Conservation (phyloP, 2,113 vertebrate species). For the Syngnathus scovelli region DNA sequence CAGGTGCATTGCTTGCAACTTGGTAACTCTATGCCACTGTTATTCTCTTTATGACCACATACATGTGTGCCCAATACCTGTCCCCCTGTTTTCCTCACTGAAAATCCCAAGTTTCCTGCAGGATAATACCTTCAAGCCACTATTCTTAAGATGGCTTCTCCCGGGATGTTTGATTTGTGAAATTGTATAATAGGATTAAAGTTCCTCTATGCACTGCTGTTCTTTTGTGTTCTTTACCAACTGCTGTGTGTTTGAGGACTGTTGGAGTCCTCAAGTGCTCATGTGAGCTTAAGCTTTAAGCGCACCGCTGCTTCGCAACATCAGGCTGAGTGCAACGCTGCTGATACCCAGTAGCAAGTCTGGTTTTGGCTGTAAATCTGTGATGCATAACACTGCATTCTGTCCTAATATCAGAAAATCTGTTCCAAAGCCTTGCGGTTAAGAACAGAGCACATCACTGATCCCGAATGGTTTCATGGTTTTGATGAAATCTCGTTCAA, state of each 20-base stretch:
- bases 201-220: constrained; percentile 10
- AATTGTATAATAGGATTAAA: constrained; percentile 33
- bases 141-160: constrained; percentile 2
- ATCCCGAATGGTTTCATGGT: not conserved
- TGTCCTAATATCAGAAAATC: constrained; percentile 5
- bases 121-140: not conserved
- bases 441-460: not conserved
- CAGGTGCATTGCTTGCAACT: constrained; percentile 29
- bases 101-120: not conserved
- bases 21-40: not conserved
- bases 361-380: constrained; percentile 9
- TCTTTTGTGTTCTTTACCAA: constrained; percentile 24
- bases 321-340: constrained; percentile 7
- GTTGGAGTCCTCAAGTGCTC: constrained; percentile 11
- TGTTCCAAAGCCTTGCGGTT: constrained; percentile 2
- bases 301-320: constrained; percentile 12
- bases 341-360: constrained; percentile 4
- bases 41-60: not conserved
- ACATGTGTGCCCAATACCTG: not conserved
- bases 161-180: constrained; percentile 11
- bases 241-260: constrained; percentile 25
- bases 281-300: constrained; percentile 15
- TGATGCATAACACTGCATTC: not conserved
- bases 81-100: not conserved
- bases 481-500: constrained; percentile 5